Percentiles rank a stretch among this genome's conserved stretches.
phyloP scores from a whole-genome alignment of 2,797 vertebrate species.

The Propithecus perrieri region DNA sequence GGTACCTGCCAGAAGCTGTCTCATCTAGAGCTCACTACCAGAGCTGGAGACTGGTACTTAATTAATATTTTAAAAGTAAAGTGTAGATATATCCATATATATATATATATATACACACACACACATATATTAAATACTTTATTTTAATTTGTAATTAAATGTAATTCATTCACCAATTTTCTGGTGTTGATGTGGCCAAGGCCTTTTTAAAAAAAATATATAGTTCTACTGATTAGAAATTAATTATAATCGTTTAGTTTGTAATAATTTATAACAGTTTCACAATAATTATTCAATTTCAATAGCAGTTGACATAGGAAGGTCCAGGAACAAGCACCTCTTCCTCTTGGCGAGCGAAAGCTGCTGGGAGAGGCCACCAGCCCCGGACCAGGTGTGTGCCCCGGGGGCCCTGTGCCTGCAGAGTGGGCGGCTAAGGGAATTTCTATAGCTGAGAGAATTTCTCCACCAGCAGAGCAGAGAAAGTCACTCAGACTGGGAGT shows the following conservation, averaged over 20 bases:
- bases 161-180: background rate
- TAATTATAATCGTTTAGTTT: background rate
- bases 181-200: background rate
- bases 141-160: background rate
- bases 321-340: background rate
- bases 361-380: background rate
- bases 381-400: too few relatives aligned
- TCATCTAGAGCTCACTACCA: background rate
- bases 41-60: background rate
- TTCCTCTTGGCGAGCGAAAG: background rate
- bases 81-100: background rate
- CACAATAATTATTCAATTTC: background rate
- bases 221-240: background rate
- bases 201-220: background rate
- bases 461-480: background rate
- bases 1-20: background rate
- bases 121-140: background rate
- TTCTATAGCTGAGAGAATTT: background rate
- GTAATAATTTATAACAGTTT: background rate
- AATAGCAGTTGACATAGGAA: background rate
- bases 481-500: background rate
- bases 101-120: too few relatives aligned
- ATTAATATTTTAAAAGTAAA: background rate
- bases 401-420: fast-evolving
- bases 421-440: background rate